Base-by-base conservation (phyloP, 1,140 invertebrate species). In the Micrasema longulum region DNA sequence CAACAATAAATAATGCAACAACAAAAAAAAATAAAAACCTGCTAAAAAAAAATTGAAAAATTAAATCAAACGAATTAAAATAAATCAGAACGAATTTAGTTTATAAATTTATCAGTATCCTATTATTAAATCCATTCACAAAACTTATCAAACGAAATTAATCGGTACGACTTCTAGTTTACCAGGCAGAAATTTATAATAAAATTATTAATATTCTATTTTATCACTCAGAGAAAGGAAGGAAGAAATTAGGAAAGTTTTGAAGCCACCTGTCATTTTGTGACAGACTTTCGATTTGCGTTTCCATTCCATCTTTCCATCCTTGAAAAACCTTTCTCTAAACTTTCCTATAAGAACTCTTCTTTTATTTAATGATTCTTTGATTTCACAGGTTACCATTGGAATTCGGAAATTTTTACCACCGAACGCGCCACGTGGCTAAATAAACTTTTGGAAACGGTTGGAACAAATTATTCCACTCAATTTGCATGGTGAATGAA, bases 261-360 rank as follows among this genome's bases (percentile, higher is more conserved):
- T 55, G 65, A 68, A 50, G 35, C 38, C 65, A 48, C 50, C 65
- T 68, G 65, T 55, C 65, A 68, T 57, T 55, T 68, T 57, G 26
- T 68, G 65, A 68, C 65, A 68, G 52, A 68, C 50, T 68, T 53
- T 41, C 36, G 50, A 68, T 68, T 68, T 55, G 14, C 55, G 16
- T 60, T 38, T 60, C 55, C 36, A 22, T n/a, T n/a, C n/a, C n/a
- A n/a, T n/a, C n/a, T n/a, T n/a, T n/a, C n/a, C n/a, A 41, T 14
- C 55, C 12, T 20, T 31, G 26, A 55, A 31, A 31, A 31, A 31
- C 26, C 26, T 31, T 31, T 31, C 26, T 31, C 26, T 7, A 31
- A 47, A 47, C 43, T 47, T 47, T 47, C 16, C 12, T n/a, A 47
- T 47, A 16, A 47, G 16, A 47, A 47, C 0, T 47, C 16, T 47